Conservation (phyloP, 2,888 invertebrate species). For the Biston stratarius region DNA sequence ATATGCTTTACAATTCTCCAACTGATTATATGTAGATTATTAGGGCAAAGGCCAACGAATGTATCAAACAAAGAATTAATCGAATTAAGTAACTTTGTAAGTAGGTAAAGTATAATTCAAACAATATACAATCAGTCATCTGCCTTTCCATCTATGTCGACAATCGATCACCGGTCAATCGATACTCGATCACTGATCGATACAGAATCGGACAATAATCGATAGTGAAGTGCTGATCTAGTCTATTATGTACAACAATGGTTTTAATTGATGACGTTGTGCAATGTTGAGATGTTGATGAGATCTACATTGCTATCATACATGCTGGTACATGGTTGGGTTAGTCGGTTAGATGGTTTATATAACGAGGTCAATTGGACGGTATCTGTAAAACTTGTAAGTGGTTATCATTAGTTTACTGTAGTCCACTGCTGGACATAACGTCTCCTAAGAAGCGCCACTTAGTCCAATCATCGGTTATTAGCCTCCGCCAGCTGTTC, state of each 20-base stretch:
- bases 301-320: constrained; percentile 8
- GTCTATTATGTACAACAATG: constrained; percentile 36
- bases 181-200: constrained; percentile 11
- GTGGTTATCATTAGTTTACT: no score
- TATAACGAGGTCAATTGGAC: not conserved
- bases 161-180: constrained; percentile 14
- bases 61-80: not conserved
- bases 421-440: no score
- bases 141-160: constrained; percentile 12
- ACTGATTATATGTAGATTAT: no score
- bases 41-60: not conserved
- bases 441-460: no score
- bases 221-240: constrained; percentile 36
- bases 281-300: constrained; percentile 43
- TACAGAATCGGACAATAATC: constrained; percentile 19
- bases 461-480: no score
- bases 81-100: not conserved
- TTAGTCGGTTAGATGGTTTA: not conserved
- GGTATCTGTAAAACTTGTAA: no score
- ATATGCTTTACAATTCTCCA: no score
- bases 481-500: no score
- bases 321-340: constrained; percentile 11
- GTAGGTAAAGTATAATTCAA: not conserved
- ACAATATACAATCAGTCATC: constrained; percentile 8
- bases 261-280: constrained; percentile 47